phyloP scores from a whole-genome alignment of 2,888 invertebrate genomes.

The Mesorhabditis sp. region DNA sequence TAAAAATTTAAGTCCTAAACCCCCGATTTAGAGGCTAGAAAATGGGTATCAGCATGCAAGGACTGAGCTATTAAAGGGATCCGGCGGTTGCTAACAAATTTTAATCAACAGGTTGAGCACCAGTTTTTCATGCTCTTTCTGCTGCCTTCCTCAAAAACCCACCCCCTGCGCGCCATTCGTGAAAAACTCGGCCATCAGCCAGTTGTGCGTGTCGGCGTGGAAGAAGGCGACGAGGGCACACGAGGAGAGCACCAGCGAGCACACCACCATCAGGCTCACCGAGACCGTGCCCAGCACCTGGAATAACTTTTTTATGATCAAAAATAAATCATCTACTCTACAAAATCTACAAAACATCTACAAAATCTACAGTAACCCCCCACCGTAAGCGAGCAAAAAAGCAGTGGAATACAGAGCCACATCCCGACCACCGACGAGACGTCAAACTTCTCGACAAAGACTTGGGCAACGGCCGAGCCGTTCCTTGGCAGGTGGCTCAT shows the following conservation, averaged over 20 bases:
- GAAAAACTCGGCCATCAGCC: constrained; percentile 35
- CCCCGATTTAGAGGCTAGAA: too few relatives aligned
- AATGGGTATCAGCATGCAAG: too few relatives aligned
- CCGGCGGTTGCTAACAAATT: too few relatives aligned
- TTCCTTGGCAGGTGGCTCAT: too few relatives aligned
- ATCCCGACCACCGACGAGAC: too few relatives aligned
- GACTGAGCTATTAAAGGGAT: too few relatives aligned
- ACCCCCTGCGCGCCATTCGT: constrained; percentile 26
- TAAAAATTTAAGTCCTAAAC: too few relatives aligned
- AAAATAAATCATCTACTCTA: neutral
- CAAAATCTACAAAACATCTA: neutral
- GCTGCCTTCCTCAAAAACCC: neutral
- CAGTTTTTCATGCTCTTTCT: too few relatives aligned
- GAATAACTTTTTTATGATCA: neutral
- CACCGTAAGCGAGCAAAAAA: constrained; percentile 6
- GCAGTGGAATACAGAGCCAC: neutral
- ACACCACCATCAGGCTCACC: constrained; percentile 28
- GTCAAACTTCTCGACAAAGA: too few relatives aligned
- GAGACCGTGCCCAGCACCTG: constrained; percentile 33
- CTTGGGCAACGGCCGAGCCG: too few relatives aligned
- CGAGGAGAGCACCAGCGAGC: constrained; percentile 26
- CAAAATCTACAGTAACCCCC: neutral
- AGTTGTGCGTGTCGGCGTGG: constrained; percentile 33
- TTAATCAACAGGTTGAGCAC: too few relatives aligned
- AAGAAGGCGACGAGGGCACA: constrained; percentile 38